These are phyloP conservation scores for Latrodectus elegans DNA, from an alignment of 2,888 invertebrate species.

Conservation along the genomic window DNA sequence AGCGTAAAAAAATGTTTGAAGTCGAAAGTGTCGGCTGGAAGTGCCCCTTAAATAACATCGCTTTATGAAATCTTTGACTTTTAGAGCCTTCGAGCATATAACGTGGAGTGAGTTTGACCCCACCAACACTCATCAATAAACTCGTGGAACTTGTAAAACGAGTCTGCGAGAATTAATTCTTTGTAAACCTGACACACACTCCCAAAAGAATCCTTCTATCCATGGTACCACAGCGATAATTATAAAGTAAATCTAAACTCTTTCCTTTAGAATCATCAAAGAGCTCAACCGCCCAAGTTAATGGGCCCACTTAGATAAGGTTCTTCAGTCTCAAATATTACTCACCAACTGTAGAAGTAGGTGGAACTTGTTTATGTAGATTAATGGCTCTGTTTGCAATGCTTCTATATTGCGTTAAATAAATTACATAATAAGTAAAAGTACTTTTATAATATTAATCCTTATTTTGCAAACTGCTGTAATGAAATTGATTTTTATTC, in stretches of 20 bases:
- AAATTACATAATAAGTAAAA: too few relatives aligned
- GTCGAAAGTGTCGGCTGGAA: conserved; percentile 50
- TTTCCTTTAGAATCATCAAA: not conserved
- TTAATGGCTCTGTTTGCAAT: too few relatives aligned
- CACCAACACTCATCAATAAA: conserved; percentile 20
- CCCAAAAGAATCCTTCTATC: conserved; percentile 19
- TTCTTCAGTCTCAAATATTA: not conserved
- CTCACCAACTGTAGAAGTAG: not conserved
- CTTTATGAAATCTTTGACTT: conserved; percentile 57
- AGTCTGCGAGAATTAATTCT: conserved; percentile 49
- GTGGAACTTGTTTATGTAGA: not conserved
- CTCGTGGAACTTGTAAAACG: conserved; percentile 51
- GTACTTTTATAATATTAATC: too few relatives aligned
- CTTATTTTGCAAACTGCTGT: too few relatives aligned
- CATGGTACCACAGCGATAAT: conserved; percentile 14
- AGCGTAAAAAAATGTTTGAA: not conserved
- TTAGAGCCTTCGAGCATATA: conserved; percentile 43
- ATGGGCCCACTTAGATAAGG: not conserved
- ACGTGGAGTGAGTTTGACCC: conserved; percentile 38
- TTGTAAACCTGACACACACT: conserved; percentile 34
- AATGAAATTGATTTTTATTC: too few relatives aligned
- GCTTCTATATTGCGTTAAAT: too few relatives aligned
- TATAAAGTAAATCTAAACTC: conserved; percentile 41
- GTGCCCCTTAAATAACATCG: conserved; percentile 32
- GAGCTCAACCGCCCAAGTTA: not conserved